Evolutionary conservation across 2,113 vertebrate species (phyloP), one percentile per base, ranked within the genome.

Genomic region (Cebus imitator): DNA sequence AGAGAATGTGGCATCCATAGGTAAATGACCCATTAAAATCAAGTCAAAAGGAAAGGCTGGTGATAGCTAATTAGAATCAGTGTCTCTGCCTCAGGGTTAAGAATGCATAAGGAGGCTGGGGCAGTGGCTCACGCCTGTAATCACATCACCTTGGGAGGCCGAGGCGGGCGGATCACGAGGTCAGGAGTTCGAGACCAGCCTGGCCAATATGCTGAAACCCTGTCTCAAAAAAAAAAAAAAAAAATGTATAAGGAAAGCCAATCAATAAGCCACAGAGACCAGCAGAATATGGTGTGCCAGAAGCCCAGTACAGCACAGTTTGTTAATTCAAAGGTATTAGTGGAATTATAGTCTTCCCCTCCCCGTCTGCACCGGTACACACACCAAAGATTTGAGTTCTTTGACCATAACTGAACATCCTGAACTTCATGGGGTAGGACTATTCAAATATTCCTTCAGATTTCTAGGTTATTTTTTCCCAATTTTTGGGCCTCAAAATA

Each of bases 221-320:
- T 52, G 52, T 52, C 52, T 52, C 16, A 52, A 52, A 52, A 52
- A 52, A 50, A 50, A 43, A 52, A 16, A 50, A 52, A 52, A n/a
- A 73, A 21, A 7, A 35, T 3, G 16, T 1, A 0, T 45, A 25
- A 9, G 17, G 68, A 64, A 61, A 43, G 14, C 37, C 14, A 1
- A 8, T 79, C 52, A 32, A 0, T 27, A 64, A n/a, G 6, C 20
- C 5, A 0, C 1, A 30, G 35, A 10, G 48, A 18, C 76, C 52
- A 4, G 50, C 11, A 48, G 18, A 8, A 25, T 43, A 2, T 16
- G 20, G 75, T 10, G 20, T 25, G 4, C 55, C 1, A 8, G 18
- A 21, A 10, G 78, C 12, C 21, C 72, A 32, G 6, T 1, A 0
- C 4, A 5, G 12, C 90, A 4, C 3, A 3, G 32, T 30, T 8